Percentiles rank a stretch among this genome's conserved stretches.
phyloP scores from a whole-genome alignment of 2,888 invertebrate species.

The Petrophora chlorosata region DNA sequence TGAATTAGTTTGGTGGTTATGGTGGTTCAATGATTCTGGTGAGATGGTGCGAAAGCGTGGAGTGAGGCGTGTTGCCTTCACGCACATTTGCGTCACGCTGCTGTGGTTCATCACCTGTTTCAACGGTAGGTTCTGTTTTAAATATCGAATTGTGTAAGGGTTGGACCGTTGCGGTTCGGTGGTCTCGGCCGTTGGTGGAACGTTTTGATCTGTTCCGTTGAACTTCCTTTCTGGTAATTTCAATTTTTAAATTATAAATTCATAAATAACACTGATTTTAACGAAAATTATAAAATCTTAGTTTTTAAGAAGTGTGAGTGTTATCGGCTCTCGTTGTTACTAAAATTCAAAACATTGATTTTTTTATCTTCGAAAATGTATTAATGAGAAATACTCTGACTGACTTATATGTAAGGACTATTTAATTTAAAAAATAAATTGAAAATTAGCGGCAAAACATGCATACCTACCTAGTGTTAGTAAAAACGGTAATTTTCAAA shows the following conservation, averaged over 20 bases:
- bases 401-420: too few relatives aligned
- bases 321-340: too few relatives aligned
- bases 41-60: conserved; percentile 72
- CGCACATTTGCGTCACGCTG: conserved; percentile 64
- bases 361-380: too few relatives aligned
- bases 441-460: too few relatives aligned
- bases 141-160: conserved; percentile 45
- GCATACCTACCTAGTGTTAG: too few relatives aligned
- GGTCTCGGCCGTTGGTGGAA: conserved; percentile 50
- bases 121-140: conserved; percentile 66
- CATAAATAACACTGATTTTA: too few relatives aligned
- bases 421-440: too few relatives aligned
- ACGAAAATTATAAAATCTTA: neutral
- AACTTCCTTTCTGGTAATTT: conserved; percentile 24
- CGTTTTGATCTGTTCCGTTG: conserved; percentile 19
- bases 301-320: too few relatives aligned
- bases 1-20: conserved; percentile 65
- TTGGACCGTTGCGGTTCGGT: conserved; percentile 58
- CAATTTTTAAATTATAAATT: conserved; percentile 1
- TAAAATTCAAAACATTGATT: too few relatives aligned
- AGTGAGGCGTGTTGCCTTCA: conserved; percentile 61
- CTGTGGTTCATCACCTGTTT: conserved; percentile 74
- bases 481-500: too few relatives aligned
- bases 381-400: too few relatives aligned
- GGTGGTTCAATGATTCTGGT: conserved; percentile 70